phyloP scores from a whole-genome alignment of 1,140 invertebrate genomes.

The Drosophila ambigua region DNA sequence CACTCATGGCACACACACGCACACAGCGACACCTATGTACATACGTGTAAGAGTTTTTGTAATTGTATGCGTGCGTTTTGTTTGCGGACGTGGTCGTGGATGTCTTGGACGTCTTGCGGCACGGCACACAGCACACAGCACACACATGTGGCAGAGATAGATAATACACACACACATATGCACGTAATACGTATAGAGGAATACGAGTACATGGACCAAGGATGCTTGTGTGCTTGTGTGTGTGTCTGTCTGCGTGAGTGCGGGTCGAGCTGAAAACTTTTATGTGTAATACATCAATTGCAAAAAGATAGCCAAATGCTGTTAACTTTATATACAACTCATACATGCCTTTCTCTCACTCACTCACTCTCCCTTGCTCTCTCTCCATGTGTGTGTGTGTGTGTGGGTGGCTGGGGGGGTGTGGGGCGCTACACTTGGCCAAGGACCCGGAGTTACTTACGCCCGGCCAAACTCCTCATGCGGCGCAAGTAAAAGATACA shows the following conservation, averaged over 20 bases:
- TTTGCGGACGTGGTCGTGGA: constrained; percentile 75
- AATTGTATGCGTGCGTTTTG: constrained; percentile 80
- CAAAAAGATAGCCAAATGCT: constrained; percentile 83
- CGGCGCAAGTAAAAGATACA: constrained; percentile 81
- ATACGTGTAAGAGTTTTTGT: constrained; percentile 73
- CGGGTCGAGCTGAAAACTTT: constrained; percentile 71
- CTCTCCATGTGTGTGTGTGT: constrained; percentile 13
- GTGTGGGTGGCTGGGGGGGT: constrained; percentile 7
- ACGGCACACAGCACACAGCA: constrained; percentile 4
- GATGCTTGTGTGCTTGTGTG: constrained; percentile 27
- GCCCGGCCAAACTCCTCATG: constrained; percentile 49
- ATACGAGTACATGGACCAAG: constrained; percentile 45
- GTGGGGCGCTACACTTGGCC: constrained; percentile 33
- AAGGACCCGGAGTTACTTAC: constrained; percentile 68
- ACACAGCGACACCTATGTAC: constrained; percentile 26
- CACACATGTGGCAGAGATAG: constrained; percentile 21
- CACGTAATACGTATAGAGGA: constrained; percentile 1
- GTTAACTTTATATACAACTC: constrained; percentile 82
- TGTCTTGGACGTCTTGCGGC: constrained; percentile 70
- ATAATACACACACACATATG: constrained; percentile 25
- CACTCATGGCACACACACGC: constrained; percentile 25
- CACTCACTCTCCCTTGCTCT: constrained; percentile 3
- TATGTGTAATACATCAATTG: constrained; percentile 84
- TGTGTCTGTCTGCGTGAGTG: constrained; percentile 43
- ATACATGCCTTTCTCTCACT: constrained; percentile 18